Base-by-base conservation (phyloP, 2,113 vertebrate genomes). In the Agapornis roseicollis region DNA sequence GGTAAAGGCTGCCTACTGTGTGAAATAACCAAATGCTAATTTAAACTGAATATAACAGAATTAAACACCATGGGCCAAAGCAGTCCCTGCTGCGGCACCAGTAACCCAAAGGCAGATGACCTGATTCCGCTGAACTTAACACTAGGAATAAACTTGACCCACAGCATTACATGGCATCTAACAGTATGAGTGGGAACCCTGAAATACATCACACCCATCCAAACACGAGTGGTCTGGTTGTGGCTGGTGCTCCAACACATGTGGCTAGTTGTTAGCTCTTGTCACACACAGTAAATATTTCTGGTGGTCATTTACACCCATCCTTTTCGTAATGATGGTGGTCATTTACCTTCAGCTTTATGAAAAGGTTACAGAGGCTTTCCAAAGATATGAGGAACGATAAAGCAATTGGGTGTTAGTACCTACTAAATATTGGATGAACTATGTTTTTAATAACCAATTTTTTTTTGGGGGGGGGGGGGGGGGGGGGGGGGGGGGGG, bases 11-110 rank as follows among this genome's bases (percentile, higher is more conserved):
- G 87, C 71, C 83, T 63, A 81, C 94, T 95, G 64, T 80, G 80
- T 49, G 78, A 78, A 94, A 93, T 31, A 89, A 80, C 90, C 90
- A 91, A 91, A 74, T 49, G 53, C 80, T 93, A 94, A 87, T 91
- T 89, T 88, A 68, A 85, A 71, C 63, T 65, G 73, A 94, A 77
- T 50, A 35, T 4, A 3, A 89, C 42, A 11, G 90, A 96, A 85
- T 74, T 41, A 71, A 93, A 73, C 73, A 65, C 80, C 66, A 11
- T 11, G 84, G 89, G 66, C 83, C 63, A 89, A 80, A 77, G 73
- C 47, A 92, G 64, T 77, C 84, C 66, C 89, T 58, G 70, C 31
- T 89, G 56, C 41, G 89, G 70, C 88, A 94, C 66, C 73, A 84
- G 58, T 61, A 65, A 87, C 58, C n/a, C 77, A 87, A 70, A 94